Base-by-base conservation (phyloP, 2,113 vertebrate species). In the Python bivittatus region DNA sequence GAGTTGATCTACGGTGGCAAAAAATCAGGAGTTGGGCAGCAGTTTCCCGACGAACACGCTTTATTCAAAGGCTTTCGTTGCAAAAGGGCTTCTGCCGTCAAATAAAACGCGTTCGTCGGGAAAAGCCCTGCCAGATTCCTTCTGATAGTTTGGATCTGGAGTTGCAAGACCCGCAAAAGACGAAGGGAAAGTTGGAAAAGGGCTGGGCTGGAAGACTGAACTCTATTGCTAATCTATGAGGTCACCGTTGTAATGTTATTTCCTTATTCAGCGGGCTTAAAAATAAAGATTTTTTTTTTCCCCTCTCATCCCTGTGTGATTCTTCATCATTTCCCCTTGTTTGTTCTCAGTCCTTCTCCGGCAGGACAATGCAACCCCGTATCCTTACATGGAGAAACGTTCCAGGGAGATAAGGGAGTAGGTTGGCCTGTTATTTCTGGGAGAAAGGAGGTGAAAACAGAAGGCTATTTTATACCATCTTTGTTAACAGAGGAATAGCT, bases 271-370 rank as follows among this genome's bases (percentile, higher is more conserved):
- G 72, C 95, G 86, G 86, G 84, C 94, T 96, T 95, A 93, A 97
- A 96, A 97, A 96, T 96, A 97, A 97, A 95, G 90, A 22, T 97
- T 96, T 97, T 97, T 97, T 92, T 97, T 33, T 11, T 0, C 17
- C n/a, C n/a, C 6, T 8, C 96, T 94, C 95, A 95, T 95, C 92
- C 22, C 8, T 5, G 57, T 23, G 33, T n/a, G 27, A 20, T 11
- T 64, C 17, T 61, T 61, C 15, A 48, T 52, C 22, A 9, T 1
- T 6, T 3, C 44, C 29, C 42, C 54, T 53, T 4, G 4, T 8
- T 27, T 38, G 20, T 29, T 17, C 91, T 42, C 22, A 25, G 27
- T 13, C 13, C 2, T n/a, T 29, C 0, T 0, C 13, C 3, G 25
- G 20, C 0, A 10, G 57, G 44, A 0, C 44, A 53, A 13, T 0